Conservation (phyloP, 2,797 vertebrate species). For the Molossus molossus region DNA sequence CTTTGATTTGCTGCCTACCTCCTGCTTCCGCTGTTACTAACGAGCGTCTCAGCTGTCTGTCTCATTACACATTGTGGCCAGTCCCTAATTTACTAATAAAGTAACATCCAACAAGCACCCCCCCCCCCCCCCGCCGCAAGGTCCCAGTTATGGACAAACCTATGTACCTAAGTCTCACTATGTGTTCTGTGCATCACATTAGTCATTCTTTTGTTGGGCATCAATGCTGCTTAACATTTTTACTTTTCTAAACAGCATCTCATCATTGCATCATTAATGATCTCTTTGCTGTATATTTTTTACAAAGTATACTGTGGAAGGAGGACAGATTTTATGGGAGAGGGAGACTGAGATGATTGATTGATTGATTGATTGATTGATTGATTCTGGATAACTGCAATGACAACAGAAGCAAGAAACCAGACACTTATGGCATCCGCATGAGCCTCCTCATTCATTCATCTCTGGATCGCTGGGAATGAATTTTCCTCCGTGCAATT, state of each 20-base stretch:
- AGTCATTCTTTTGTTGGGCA: slow-evolving; percentile 17
- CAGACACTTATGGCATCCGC: slow-evolving; percentile 69
- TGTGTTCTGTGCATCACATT: neutral
- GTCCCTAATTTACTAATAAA: slow-evolving; percentile 82
- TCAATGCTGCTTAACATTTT: slow-evolving; percentile 45
- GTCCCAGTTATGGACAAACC: slow-evolving; percentile 66
- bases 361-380: slow-evolving; percentile 54
- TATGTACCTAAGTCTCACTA: slow-evolving; percentile 49
- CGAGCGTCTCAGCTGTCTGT: slow-evolving; percentile 73
- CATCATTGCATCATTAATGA: neutral
- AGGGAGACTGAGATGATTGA: neutral
- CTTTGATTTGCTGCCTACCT: slow-evolving; percentile 88
- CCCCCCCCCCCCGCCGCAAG: neutral
- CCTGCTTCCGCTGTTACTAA: slow-evolving; percentile 88
- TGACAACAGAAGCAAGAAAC: slow-evolving; percentile 83
- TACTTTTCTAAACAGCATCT: slow-evolving; percentile 39
- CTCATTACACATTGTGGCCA: slow-evolving; percentile 77
- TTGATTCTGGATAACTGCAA: slow-evolving; percentile 69
- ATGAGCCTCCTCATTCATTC: slow-evolving; percentile 82
- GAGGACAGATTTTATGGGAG: neutral
- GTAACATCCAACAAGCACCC: slow-evolving; percentile 69
- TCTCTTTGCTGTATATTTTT: neutral
- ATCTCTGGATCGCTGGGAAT: slow-evolving; percentile 72
- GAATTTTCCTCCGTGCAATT: slow-evolving; percentile 72
- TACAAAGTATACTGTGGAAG: neutral